Evolutionary conservation across 2,797 vertebrate genomes (phyloP), one percentile per base, ranked within the genome.

Genomic region (Knipowitschia caucasica): DNA sequence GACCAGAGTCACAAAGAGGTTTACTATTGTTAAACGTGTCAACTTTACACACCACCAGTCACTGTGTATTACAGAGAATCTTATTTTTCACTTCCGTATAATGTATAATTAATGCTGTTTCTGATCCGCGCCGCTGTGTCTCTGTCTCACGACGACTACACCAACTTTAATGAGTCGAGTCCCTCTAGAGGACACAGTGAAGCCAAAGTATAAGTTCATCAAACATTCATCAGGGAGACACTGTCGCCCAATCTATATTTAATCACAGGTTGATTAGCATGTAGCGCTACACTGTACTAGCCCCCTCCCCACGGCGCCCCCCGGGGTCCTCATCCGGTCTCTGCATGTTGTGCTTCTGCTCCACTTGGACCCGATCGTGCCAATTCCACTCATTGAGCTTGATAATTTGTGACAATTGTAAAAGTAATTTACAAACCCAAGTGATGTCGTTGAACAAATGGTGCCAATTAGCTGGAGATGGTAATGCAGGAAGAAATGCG

Each of bases 331-430:
- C 75, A 44, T 50, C 77, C 56, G 54, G 70, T 55, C 71, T 58
- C 56, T 47, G 61, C 73, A 63, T 33, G 1, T 50, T 82, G 62
- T 80, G 64, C 84, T 86, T 85, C 78, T 67, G 64, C 76, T 33
- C 12, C 72, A 67, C 64, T 87, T 79, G 67, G 81, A 77, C 85
- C 83, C 84, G 82, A 84, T 80, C 46, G 71, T 51, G 60, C 71
- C 25, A 81, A 80, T 88, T 89, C 83, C 82, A 82, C 83, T 90
- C 86, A 76, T 81, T 77, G 71, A 81, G 80, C 83, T 72, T 84
- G 80, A 86, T 90, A 90, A 91, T 92, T 91, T 90, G 80, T 56
- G 83, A 85, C 83, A 81, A 86, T 88, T 87, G 86, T 88, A 87
- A 81, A 70, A 60, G 60, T 78, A 79, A 89, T 91, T 90, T 91